These are phyloP conservation scores for Festucalex cinctus DNA, from an alignment of 2,113 vertebrate species.

Conservation along the genomic window DNA sequence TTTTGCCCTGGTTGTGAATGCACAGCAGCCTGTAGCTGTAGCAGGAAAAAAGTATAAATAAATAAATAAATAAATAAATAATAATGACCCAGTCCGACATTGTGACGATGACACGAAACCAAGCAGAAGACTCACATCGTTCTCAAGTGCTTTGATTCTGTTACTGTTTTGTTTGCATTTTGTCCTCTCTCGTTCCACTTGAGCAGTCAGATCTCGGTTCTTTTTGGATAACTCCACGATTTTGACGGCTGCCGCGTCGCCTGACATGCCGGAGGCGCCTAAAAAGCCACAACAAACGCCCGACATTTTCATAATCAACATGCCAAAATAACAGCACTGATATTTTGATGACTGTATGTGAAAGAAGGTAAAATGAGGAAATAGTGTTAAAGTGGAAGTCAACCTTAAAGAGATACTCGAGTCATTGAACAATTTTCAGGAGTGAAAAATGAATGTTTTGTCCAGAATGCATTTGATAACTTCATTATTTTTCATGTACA, in stretches of 20 bases:
- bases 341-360: too few species aligned
- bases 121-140: constrained; percentile 71
- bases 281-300: background rate
- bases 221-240: constrained; percentile 90
- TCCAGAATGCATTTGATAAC: too few species aligned
- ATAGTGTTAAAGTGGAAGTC: too few species aligned
- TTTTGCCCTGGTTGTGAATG: constrained; percentile 46
- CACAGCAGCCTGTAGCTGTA: constrained; percentile 71
- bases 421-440: too few species aligned
- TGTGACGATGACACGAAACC: background rate
- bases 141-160: constrained; percentile 82
- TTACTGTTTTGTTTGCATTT: constrained; percentile 78
- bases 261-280: constrained; percentile 79
- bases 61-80: background rate
- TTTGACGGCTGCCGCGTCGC: constrained; percentile 84
- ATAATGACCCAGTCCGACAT: too few species aligned
- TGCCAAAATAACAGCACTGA: background rate
- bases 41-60: background rate
- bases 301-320: background rate
- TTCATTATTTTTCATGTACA: too few species aligned
- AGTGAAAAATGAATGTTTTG: too few species aligned
- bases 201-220: constrained; percentile 80
- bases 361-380: too few species aligned
- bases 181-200: constrained; percentile 77
- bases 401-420: too few species aligned